phyloP scores from a whole-genome alignment of 2,888 invertebrate genomes.

The Phalera bucephala region DNA sequence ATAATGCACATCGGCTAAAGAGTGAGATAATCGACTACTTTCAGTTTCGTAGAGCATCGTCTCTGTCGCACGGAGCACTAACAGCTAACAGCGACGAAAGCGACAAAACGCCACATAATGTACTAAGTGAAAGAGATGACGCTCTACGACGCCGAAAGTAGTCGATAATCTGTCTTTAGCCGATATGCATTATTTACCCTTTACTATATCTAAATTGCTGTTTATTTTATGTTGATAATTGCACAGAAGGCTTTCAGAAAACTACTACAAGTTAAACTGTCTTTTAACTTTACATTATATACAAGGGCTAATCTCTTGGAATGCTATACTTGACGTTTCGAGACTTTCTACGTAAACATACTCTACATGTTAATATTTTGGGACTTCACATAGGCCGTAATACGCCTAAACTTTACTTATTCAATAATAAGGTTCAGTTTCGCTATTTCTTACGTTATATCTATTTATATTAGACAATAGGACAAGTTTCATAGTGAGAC shows the following conservation, averaged over 20 bases:
- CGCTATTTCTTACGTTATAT: background rate
- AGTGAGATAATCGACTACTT: too few species aligned
- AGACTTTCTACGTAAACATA: constrained; percentile 24
- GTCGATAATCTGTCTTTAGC: too few species aligned
- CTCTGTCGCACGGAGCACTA: too few species aligned
- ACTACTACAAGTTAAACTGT: constrained; percentile 31
- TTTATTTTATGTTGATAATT: constrained; percentile 22
- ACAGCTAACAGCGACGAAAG: too few species aligned
- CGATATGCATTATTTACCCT: too few species aligned
- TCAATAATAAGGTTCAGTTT: constrained; percentile 6
- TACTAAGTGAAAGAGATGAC: too few species aligned
- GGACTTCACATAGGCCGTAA: constrained; percentile 30
- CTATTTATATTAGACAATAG: constrained; percentile 15
- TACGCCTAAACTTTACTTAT: constrained; percentile 19
- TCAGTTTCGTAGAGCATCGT: too few species aligned
- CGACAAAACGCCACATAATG: too few species aligned
- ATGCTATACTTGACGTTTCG: constrained; percentile 43
- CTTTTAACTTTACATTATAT: constrained; percentile 43
- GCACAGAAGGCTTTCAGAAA: constrained; percentile 17
- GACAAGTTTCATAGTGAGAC: constrained; percentile 18
- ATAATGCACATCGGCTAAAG: too few species aligned
- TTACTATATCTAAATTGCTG: too few species aligned
- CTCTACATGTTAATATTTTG: constrained; percentile 30
- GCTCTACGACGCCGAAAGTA: too few species aligned
- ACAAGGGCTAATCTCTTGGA: constrained; percentile 47